Percentiles rank a stretch among this genome's conserved stretches.
These are phyloP conservation scores for Nematostella vectensis DNA, from an alignment of 92 coral and sea anemone species.

Conservation along the genomic window DNA sequence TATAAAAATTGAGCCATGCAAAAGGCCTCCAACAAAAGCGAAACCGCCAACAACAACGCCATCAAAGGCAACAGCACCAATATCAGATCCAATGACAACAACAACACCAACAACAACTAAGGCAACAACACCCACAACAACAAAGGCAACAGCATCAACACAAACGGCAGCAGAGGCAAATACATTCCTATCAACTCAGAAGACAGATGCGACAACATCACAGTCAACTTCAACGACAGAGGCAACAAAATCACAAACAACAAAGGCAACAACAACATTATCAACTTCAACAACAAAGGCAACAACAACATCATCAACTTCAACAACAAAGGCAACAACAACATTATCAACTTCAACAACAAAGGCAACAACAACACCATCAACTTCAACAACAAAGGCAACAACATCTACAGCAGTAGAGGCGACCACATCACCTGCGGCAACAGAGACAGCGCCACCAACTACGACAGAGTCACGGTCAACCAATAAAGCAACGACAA, in stretches of 20 bases:
- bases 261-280: neutral
- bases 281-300: constrained; percentile 1
- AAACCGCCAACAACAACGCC: constrained; percentile 1
- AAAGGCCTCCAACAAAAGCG: neutral
- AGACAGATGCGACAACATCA: constrained; percentile 4
- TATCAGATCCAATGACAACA: no score
- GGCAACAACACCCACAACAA: constrained; percentile 15
- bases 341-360: constrained; percentile 9
- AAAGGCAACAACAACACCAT: constrained; percentile 1
- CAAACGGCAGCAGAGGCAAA: constrained; percentile 7
- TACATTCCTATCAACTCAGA: neutral
- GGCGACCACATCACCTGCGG: neutral
- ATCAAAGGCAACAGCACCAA: constrained; percentile 2
- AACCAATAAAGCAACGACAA: neutral
- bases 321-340: constrained; percentile 4
- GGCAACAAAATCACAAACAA: neutral
- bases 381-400: neutral
- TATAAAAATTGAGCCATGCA: constrained; percentile 23
- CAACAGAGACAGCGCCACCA: constrained; percentile 1
- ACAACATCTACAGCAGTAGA: neutral
- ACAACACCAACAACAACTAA: no score
- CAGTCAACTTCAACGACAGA: neutral
- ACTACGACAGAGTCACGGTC: constrained; percentile 2
- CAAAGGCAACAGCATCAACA: constrained; percentile 9
- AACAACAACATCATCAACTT: constrained; percentile 1